A percentile compares a stretch with the other conserved stretches of the same genome.
These are phyloP conservation scores for Pedetes capensis DNA, from an alignment of 2,113 vertebrate genomes.

Conservation along the genomic window DNA sequence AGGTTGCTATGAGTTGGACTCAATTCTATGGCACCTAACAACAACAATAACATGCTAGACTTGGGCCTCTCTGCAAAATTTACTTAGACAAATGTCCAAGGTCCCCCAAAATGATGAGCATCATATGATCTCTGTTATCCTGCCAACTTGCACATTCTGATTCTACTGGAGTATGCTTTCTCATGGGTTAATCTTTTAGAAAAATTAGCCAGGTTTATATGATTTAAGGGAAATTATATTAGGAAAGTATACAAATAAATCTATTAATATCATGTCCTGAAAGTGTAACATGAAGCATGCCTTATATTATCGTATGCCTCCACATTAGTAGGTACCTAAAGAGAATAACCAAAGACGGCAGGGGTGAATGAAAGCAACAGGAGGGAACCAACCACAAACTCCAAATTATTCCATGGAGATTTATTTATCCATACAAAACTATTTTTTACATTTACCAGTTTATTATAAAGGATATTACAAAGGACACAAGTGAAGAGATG, in stretches of 20 bases:
- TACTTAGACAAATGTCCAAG: no score
- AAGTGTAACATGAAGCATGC: not conserved
- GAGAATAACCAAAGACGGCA: not conserved
- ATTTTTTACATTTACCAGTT: not conserved
- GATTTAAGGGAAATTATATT: not conserved
- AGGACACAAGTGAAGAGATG: not conserved
- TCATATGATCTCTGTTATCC: not conserved
- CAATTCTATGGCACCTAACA: no score
- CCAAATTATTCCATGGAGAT: not conserved
- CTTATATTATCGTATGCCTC: not conserved
- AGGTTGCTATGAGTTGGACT: no score
- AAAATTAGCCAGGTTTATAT: not conserved
- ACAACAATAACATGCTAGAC: no score
- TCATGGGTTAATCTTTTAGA: not conserved
- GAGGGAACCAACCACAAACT: not conserved
- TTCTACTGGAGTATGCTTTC: not conserved
- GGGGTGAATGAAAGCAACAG: not conserved
- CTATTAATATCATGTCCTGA: not conserved
- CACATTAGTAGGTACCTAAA: not conserved
- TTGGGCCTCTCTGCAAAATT: no score
- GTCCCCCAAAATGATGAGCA: not conserved
- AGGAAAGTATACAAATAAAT: slow-evolving; percentile 40
- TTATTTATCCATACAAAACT: not conserved
- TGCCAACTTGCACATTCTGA: not conserved
- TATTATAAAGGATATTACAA: not conserved